These are phyloP conservation scores for Uloborus diversus DNA, from an alignment of 1,140 invertebrate genomes.

Conservation along the genomic window DNA sequence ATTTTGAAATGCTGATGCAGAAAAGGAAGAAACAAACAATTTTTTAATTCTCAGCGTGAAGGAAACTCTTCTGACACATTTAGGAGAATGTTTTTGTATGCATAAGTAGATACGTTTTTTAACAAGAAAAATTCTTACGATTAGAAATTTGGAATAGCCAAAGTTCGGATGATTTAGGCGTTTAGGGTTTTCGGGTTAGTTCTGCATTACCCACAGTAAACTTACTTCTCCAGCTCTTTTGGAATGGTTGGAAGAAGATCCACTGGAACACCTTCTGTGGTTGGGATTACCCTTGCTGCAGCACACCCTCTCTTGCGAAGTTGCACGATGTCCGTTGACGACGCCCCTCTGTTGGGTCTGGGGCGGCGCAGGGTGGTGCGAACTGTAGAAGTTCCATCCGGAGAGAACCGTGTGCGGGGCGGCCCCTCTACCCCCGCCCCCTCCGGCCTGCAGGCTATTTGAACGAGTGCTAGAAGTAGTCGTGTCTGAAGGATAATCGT, in stretches of 20 bases:
- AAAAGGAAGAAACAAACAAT: too few species aligned
- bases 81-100: too few species aligned
- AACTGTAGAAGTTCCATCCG: slow-evolving; percentile 52
- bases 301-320: slow-evolving; percentile 31
- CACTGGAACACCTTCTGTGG: slow-evolving; percentile 10
- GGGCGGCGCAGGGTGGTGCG: not conserved
- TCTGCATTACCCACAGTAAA: not conserved
- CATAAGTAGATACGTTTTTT: too few species aligned
- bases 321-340: slow-evolving; percentile 20
- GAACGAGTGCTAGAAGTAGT: slow-evolving; percentile 25
- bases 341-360: too few species aligned
- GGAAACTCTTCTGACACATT: too few species aligned
- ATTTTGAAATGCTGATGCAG: too few species aligned
- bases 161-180: too few species aligned
- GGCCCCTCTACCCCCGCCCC: slow-evolving; percentile 34
- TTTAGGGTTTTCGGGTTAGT: too few species aligned
- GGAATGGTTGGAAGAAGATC: not conserved
- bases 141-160: too few species aligned
- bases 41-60: too few species aligned
- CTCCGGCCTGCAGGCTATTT: not conserved
- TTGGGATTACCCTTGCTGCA: slow-evolving; percentile 9
- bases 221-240: not conserved
- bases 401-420: slow-evolving; percentile 29
- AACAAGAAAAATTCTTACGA: too few species aligned
- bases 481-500: slow-evolving; percentile 55